Base-by-base conservation (phyloP, 2,888 invertebrate genomes). In the Vesta saturnalis region DNA sequence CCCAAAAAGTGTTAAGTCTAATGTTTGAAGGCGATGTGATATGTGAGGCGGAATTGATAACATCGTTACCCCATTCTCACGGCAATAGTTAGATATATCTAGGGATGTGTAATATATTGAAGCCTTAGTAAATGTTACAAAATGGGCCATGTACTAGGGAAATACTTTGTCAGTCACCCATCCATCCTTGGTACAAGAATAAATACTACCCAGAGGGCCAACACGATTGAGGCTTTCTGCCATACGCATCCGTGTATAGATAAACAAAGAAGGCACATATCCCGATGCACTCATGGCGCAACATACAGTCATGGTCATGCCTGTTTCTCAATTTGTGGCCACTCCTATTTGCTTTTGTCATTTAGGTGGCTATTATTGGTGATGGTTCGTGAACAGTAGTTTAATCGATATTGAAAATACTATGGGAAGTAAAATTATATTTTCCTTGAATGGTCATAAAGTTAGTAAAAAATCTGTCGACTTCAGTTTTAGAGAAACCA, bases 221-320 rank as follows among this genome's bases (percentile, higher is more conserved):
- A 21, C 21, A 5, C 56, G 56, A 4, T 56, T 56, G n/a, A 56
- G 23, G 22, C 14, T 21, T 21, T 56, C 56, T 56, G 56, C 56
- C 56, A 56, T 56, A 4, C 56, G 56, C 22, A 56, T 56, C 22
- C 56, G 19, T 56, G 22, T 23, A 23, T 56, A 56, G 19, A 56
- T 56, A 23, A 56, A 56, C 56, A 56, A 56, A 21, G 56, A 15
- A 22, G 56, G 56, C 22, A 56, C 30, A 56, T 56, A 56, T 15
- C n/a, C n/a, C n/a, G n/a, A n/a, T n/a, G n/a, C n/a, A n/a, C n/a
- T n/a, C n/a, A n/a, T n/a, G n/a, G n/a, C n/a, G n/a, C n/a, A n/a
- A n/a, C n/a, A n/a, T n/a, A n/a, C n/a, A n/a, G n/a, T n/a, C n/a
- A n/a, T n/a, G n/a, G n/a, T n/a, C n/a, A n/a, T n/a, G n/a, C n/a